phyloP scores from a whole-genome alignment of 2,888 invertebrate genomes.

The Rhingia rostrata region DNA sequence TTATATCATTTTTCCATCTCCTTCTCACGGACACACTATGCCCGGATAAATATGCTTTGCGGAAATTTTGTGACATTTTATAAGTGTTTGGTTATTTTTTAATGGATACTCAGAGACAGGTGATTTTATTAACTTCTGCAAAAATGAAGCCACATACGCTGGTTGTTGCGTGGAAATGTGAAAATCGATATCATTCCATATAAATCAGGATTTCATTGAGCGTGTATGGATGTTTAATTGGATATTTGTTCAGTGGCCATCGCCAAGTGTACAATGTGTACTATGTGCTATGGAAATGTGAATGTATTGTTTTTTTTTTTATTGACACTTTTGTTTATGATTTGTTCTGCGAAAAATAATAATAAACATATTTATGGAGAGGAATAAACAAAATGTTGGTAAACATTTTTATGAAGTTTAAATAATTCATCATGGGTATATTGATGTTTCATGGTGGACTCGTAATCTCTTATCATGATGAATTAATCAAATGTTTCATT shows the following conservation, averaged over 20 bases:
- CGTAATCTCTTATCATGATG: too few relatives aligned
- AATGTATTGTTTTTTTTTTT: too few relatives aligned
- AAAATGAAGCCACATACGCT: not conserved
- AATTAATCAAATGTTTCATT: too few relatives aligned
- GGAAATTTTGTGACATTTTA: slow-evolving; percentile 33
- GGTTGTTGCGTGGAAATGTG: slow-evolving; percentile 1
- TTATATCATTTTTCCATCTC: slow-evolving; percentile 16
- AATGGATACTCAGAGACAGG: slow-evolving; percentile 58
- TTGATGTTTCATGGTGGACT: too few relatives aligned
- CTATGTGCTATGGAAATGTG: too few relatives aligned
- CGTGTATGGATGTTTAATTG: slow-evolving; percentile 58
- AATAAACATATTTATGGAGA: too few relatives aligned
- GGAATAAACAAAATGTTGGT: too few relatives aligned
- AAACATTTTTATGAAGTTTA: too few relatives aligned
- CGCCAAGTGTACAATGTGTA: too few relatives aligned
- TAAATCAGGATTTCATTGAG: slow-evolving; percentile 65
- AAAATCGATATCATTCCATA: slow-evolving; percentile 56
- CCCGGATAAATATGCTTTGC: slow-evolving; percentile 51
- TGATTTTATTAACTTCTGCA: slow-evolving; percentile 62
- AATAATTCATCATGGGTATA: too few relatives aligned
- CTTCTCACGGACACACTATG: not conserved
- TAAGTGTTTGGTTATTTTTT: slow-evolving; percentile 66
- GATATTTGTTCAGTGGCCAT: slow-evolving; percentile 42
- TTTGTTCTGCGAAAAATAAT: too few relatives aligned
- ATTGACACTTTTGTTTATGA: too few relatives aligned